Evolutionary conservation across 1,140 invertebrate genomes (phyloP), one percentile per base, ranked within the genome.

Genomic region (Daktulosphaira vitifoliae): DNA sequence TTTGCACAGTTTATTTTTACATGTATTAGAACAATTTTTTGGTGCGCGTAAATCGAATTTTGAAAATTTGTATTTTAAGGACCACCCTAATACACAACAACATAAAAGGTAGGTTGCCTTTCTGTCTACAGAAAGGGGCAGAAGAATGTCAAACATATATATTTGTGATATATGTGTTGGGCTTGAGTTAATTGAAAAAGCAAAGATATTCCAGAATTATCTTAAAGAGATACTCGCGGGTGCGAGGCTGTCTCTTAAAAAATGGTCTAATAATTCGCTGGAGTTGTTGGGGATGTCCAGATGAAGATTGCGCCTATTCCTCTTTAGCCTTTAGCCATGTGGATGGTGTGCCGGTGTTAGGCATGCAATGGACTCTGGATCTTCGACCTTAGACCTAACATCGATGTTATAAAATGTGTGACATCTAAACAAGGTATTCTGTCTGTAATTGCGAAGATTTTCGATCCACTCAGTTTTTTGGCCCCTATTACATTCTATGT

Each of bases 391-490:
- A 42, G 3, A 11, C 13, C 13, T 16, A 42, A n/a, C 6, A 18
- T 25, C 20, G 23, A 16, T 16, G 11, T n/a, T n/a, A 20, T 23
- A 3, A 20, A 59, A 3, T 44, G 5, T 1, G 33, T 52, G 2
- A 11, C 50, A 2, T 66, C 67, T 1, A 69, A 69, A 54, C 67
- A 59, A 7, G 18, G 20, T 3, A 50, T 62, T 11, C 39, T 68
- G n/a, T 69, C 67, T 11, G 54, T 68, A 20, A 33, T 66, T 11
- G 51, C 67, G 5, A 48, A 59, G 13, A 18, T 75, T 9, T 75
- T 71, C 53, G 73, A 75, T 69, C 72, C 70, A 6, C 68, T 74
- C 1, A 72, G 73, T n/a, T 70, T 74, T 49, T 65, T 71, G 6
- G 23, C 67, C 20, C 73, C 74, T n/a, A 64, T 71, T n/a, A 69